A percentile compares a stretch with the other conserved stretches of the same genome.
Evolutionary conservation across 1,140 invertebrate species (phyloP).

Genomic region (Zaprionus lachaisei): DNA sequence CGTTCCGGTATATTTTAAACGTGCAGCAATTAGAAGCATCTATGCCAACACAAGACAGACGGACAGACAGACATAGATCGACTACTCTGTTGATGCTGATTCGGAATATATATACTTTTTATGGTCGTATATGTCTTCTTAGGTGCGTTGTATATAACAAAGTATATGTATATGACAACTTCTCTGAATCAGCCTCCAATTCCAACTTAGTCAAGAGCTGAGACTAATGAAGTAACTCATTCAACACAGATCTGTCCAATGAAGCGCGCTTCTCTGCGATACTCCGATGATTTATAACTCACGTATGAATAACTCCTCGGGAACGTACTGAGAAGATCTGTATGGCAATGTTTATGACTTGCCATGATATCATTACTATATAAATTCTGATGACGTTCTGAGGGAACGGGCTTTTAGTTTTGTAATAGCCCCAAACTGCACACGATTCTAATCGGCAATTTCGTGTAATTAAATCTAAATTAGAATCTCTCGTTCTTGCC

Average conservation of each 20-base stretch:
- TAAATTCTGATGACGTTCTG: not conserved
- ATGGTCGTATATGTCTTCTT: too few relatives aligned
- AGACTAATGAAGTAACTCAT: not conserved
- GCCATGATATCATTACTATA: constrained; percentile 27
- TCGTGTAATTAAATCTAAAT: not conserved
- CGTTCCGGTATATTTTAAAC: too few relatives aligned
- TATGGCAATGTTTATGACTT: not conserved
- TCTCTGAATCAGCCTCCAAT: not conserved
- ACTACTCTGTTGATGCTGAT: too few relatives aligned
- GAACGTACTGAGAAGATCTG: not conserved
- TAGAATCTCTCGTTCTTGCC: not conserved
- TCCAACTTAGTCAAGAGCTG: not conserved
- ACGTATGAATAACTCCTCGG: not conserved
- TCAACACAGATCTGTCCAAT: not conserved
- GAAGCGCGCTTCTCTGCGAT: not conserved
- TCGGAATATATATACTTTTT: too few relatives aligned
- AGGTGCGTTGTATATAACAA: too few relatives aligned
- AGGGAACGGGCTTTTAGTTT: not conserved
- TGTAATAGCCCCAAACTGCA: not conserved
- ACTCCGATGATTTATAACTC: not conserved
- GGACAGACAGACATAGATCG: too few relatives aligned
- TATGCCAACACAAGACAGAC: too few relatives aligned
- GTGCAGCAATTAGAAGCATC: too few relatives aligned
- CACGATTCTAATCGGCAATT: not conserved
- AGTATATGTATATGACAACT: not conserved